Conservation (phyloP, 2,113 vertebrate species). For the Uria aalge region DNA sequence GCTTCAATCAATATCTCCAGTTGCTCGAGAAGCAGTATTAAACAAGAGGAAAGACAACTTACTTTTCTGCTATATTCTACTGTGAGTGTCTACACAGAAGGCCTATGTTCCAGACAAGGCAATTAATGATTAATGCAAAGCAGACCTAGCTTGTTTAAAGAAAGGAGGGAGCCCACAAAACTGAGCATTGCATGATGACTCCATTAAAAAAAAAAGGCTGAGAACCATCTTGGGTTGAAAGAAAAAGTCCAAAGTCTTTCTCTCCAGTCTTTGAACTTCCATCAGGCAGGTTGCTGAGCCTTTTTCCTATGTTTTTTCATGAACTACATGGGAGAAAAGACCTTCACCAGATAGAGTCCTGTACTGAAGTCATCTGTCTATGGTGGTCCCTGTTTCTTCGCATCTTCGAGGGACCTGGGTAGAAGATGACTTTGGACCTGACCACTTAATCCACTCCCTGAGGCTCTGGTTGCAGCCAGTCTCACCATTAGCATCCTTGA, state of each 20-base stretch:
- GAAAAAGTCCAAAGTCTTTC: neutral
- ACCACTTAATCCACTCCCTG: neutral
- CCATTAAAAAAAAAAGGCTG: neutral
- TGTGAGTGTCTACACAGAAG: neutral
- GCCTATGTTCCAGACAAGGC: neutral
- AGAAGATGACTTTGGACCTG: neutral
- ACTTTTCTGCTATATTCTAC: neutral
- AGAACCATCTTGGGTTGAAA: accelerated
- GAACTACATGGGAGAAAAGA: neutral
- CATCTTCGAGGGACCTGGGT: neutral
- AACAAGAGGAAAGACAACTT: neutral
- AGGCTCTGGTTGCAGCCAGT: neutral
- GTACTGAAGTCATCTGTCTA: neutral
- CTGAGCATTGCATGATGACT: neutral
- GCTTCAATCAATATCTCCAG: neutral
- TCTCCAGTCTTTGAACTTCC: neutral
- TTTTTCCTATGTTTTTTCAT: neutral
- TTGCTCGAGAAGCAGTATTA: neutral
- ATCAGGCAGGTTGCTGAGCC: neutral
- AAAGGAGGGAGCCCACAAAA: neutral
- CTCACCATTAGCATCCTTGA: neutral
- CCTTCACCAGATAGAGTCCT: neutral
- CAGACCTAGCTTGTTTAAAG: neutral
- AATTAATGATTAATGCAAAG: slow-evolving; percentile 39
- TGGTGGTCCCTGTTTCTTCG: neutral